Evolutionary conservation across 2,888 invertebrate genomes (phyloP).

Genomic region (Petrophora chlorosata): DNA sequence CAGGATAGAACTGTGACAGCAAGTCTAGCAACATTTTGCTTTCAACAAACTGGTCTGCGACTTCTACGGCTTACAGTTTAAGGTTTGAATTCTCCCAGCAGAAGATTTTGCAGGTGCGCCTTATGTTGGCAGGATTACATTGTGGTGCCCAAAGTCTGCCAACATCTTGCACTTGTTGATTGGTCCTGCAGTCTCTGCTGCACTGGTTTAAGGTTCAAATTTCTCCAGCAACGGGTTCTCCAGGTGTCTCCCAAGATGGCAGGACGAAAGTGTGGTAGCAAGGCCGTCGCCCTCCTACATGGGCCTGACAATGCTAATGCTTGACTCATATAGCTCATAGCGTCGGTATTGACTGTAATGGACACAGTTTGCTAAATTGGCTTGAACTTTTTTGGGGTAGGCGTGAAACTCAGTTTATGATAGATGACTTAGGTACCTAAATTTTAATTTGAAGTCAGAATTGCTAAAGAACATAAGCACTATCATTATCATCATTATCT

Average conservation of each 20-base stretch:
- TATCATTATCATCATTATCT: too few relatives aligned
- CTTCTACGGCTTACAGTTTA: not conserved
- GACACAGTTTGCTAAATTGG: slow-evolving; percentile 28
- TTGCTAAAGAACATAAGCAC: too few relatives aligned
- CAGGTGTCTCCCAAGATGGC: slow-evolving; percentile 12
- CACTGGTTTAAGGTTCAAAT: not conserved
- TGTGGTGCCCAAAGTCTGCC: not conserved
- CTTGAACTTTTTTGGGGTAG: slow-evolving; percentile 21
- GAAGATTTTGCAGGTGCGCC: not conserved
- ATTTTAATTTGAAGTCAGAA: too few relatives aligned
- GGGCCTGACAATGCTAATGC: slow-evolving; percentile 60
- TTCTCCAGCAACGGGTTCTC: not conserved
- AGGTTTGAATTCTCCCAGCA: not conserved
- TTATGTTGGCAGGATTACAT: slow-evolving; percentile 1
- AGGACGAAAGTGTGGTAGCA: slow-evolving; percentile 41
- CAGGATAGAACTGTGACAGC: too few relatives aligned
- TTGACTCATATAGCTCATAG: slow-evolving; percentile 44
- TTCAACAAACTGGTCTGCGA: not conserved
- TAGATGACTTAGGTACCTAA: not conserved
- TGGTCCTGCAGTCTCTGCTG: not conserved
- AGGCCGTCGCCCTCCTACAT: slow-evolving; percentile 70
- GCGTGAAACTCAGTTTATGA: not conserved
- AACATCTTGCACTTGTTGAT: not conserved
- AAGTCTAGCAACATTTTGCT: not conserved
- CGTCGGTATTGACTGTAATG: slow-evolving; percentile 39